These are phyloP conservation scores for Malacoraja senta DNA, from an alignment of 2,797 vertebrate species.

Conservation along the genomic window DNA sequence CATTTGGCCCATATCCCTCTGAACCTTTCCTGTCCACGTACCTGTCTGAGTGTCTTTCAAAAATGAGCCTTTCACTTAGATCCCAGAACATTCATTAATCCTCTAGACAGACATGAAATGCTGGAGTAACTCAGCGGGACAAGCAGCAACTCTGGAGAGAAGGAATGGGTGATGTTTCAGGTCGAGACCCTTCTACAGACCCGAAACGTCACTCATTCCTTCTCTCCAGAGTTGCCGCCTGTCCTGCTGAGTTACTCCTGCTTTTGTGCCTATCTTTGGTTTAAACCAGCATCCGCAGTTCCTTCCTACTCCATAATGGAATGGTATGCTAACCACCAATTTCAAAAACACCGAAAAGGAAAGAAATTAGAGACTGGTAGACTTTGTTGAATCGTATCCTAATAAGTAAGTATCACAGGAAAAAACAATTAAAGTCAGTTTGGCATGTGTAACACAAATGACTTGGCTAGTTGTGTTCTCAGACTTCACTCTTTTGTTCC, in stretches of 20 bases:
- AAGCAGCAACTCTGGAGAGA: too few relatives aligned
- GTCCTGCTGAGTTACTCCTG: too few relatives aligned
- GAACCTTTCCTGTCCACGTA: too few relatives aligned
- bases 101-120: background rate
- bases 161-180: too few relatives aligned
- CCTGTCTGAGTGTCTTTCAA: too few relatives aligned
- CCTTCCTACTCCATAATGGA: background rate
- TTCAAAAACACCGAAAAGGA: background rate
- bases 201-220: too few relatives aligned
- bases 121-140: background rate
- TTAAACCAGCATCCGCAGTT: too few relatives aligned
- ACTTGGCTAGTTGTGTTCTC: background rate
- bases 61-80: background rate
- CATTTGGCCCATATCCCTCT: too few relatives aligned
- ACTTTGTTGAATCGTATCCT: background rate
- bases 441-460: background rate
- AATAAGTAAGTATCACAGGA: background rate
- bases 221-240: too few relatives aligned
- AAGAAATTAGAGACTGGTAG: background rate
- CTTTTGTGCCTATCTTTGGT: too few relatives aligned
- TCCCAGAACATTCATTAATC: background rate
- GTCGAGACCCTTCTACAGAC: too few relatives aligned
- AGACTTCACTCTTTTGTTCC: background rate
- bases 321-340: background rate
- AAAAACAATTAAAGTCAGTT: background rate